Evolutionary conservation across 2,113 vertebrate genomes (phyloP).

Genomic region (Misgurnus mizolepis): DNA sequence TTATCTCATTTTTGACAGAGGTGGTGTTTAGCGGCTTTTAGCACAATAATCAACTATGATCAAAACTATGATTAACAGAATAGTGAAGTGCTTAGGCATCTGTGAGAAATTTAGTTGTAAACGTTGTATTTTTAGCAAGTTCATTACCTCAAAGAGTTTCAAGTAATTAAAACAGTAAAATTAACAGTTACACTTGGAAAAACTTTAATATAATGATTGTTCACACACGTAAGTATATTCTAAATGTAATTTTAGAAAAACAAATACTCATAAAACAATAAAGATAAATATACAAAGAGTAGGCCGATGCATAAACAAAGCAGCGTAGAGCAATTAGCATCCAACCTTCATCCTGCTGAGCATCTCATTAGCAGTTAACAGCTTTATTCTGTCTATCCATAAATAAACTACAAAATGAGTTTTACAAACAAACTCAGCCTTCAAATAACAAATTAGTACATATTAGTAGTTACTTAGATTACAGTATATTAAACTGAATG

Average conservation of each 20-base stretch:
- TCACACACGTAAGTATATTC: not conserved
- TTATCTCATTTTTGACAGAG: no score
- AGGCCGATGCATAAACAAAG: not conserved
- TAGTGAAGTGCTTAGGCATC: not conserved
- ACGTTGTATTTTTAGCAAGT: not conserved
- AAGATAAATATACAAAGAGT: not conserved
- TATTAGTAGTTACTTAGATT: not conserved
- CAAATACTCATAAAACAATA: constrained; percentile 28
- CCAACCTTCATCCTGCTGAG: not conserved
- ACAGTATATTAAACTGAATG: not conserved
- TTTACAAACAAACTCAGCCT: not conserved
- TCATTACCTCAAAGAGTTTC: not conserved
- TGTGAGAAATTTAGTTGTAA: not conserved
- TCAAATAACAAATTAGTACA: not conserved
- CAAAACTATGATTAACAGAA: not conserved
- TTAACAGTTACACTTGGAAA: not conserved
- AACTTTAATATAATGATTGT: not conserved
- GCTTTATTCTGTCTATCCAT: not conserved
- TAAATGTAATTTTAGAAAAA: constrained; percentile 23
- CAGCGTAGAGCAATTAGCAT: constrained; percentile 8
- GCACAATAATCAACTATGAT: no score
- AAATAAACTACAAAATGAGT: not conserved
- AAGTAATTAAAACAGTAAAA: not conserved
- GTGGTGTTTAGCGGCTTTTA: no score
- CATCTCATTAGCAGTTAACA: not conserved